phyloP scores from a whole-genome alignment of 30 jellyfish, hydroid and myxozoan genomes.

The Chrysaora quinquecirrha region DNA sequence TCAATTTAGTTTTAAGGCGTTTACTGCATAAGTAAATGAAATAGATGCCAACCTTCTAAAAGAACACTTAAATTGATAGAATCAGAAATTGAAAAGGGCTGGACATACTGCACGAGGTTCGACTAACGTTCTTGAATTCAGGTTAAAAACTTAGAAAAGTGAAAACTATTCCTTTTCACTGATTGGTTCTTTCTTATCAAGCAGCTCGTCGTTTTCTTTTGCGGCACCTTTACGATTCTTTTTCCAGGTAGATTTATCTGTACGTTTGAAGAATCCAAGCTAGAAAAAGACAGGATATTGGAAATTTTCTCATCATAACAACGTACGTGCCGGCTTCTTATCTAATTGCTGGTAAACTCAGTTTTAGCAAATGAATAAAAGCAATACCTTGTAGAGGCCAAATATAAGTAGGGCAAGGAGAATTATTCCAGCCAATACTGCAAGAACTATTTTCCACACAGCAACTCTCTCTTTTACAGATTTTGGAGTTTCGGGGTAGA shows the following conservation, averaged over 20 bases:
- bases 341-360: neutral
- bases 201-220: slow-evolving; percentile 30
- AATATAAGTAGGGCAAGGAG: slow-evolving; percentile 84
- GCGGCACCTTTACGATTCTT: slow-evolving; percentile 24
- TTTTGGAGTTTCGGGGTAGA: slow-evolving; percentile 75
- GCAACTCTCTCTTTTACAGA: slow-evolving; percentile 69
- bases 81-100: too few species aligned
- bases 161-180: slow-evolving; percentile 23
- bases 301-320: too few species aligned
- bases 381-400: slow-evolving; percentile 85
- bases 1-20: too few species aligned
- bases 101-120: too few species aligned
- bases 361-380: neutral
- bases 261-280: slow-evolving; percentile 91
- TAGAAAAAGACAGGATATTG: slow-evolving; percentile 3
- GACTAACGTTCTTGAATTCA: too few species aligned
- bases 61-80: too few species aligned
- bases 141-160: too few species aligned
- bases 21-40: too few species aligned
- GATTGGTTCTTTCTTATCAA: slow-evolving; percentile 29
- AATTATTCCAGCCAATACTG: slow-evolving; percentile 87
- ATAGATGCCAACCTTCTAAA: too few species aligned
- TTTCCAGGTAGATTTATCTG: slow-evolving; percentile 41
- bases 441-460: slow-evolving; percentile 81
- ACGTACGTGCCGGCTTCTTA: neutral